phyloP scores from a whole-genome alignment of 2,797 vertebrate genomes.

The Sandelia bainsii region DNA sequence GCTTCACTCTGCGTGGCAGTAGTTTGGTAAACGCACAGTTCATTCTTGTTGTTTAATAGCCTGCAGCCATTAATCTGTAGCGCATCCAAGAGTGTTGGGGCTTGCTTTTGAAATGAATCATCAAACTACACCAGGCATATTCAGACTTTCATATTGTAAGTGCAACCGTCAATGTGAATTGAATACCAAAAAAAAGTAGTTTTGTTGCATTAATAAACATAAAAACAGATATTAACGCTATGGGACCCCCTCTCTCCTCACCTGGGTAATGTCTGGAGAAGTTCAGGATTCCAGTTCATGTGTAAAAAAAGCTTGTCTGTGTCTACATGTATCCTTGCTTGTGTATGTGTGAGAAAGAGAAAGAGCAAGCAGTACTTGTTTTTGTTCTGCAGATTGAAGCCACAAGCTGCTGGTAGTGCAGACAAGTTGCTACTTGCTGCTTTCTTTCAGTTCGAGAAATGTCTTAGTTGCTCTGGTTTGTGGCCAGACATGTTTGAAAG shows the following conservation, averaged over 20 bases:
- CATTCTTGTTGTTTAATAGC: background rate
- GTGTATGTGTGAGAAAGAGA: background rate
- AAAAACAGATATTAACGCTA: no score
- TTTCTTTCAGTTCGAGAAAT: constrained; percentile 36
- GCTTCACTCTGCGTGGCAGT: background rate
- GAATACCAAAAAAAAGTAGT: constrained; percentile 21
- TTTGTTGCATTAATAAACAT: background rate
- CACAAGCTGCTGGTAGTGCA: constrained; percentile 35
- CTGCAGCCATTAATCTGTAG: background rate
- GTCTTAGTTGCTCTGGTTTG: constrained; percentile 38
- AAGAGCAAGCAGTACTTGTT: constrained; percentile 31
- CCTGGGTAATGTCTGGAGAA: no score
- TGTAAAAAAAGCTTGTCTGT: background rate
- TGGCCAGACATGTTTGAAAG: constrained; percentile 70
- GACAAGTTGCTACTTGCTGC: constrained; percentile 72
- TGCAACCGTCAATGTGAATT: constrained; percentile 14
- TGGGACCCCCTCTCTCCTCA: no score
- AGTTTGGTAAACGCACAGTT: background rate
- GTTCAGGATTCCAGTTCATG: no score
- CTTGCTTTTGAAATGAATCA: constrained; percentile 12
- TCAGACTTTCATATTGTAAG: constrained; percentile 35
- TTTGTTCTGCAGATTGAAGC: constrained; percentile 53
- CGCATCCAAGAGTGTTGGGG: background rate
- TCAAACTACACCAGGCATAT: background rate
- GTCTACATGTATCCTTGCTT: background rate